These are phyloP conservation scores for Dysmachus trigonus DNA, from an alignment of 2,888 invertebrate genomes.

Conservation along the genomic window DNA sequence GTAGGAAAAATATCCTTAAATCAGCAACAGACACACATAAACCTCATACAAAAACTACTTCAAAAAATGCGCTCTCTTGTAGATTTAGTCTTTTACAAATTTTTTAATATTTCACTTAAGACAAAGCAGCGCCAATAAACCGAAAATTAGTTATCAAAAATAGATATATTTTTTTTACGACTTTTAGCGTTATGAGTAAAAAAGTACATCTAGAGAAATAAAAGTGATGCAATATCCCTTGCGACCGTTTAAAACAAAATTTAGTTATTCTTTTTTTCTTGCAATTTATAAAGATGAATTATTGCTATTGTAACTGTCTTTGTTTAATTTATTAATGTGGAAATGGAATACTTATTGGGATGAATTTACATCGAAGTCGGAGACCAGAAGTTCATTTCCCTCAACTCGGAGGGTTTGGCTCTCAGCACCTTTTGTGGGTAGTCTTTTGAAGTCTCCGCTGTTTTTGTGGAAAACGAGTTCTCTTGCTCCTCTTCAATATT, in stretches of 20 bases:
- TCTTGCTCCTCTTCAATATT: slow-evolving; percentile 71
- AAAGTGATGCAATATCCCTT: not conserved
- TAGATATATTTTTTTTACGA: not conserved
- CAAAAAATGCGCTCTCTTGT: not conserved
- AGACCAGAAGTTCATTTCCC: slow-evolving; percentile 88
- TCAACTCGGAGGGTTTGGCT: slow-evolving; percentile 75
- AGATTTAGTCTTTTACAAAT: not conserved
- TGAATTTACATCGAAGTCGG: slow-evolving; percentile 79
- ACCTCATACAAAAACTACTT: not conserved
- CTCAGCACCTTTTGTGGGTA: slow-evolving; percentile 61
- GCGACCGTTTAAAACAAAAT: not conserved
- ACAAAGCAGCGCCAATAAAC: not conserved
- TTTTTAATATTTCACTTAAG: not conserved
- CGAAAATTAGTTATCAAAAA: slow-evolving; percentile 21
- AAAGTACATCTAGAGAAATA: not conserved
- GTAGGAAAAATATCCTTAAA: not conserved
- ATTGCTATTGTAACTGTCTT: not conserved
- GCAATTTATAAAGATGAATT: not conserved
- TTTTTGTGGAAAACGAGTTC: slow-evolving; percentile 48
- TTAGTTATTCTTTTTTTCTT: not conserved
- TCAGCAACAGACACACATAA: not conserved
- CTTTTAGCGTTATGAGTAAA: not conserved
- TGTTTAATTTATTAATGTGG: not conserved
- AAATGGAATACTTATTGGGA: not conserved
- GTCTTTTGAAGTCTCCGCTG: slow-evolving; percentile 58